These are phyloP conservation scores for Calycopis cecrops DNA, from an alignment of 1,140 invertebrate genomes.

Conservation along the genomic window DNA sequence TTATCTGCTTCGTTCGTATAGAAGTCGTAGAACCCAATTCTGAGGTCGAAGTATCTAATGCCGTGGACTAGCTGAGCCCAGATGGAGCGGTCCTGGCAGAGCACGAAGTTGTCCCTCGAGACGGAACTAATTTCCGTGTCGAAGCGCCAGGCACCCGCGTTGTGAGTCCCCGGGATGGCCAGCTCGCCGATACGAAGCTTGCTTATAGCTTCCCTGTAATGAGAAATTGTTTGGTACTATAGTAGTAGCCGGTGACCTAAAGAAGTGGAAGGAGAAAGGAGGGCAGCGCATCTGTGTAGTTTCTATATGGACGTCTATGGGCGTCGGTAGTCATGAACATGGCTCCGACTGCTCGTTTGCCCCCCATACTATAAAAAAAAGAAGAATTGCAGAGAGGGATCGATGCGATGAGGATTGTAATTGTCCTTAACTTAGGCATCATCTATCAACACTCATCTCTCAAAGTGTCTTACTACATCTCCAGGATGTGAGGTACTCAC, in stretches of 20 bases:
- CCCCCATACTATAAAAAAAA: too few relatives aligned
- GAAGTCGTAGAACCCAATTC: constrained; percentile 69
- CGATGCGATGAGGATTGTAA: too few relatives aligned
- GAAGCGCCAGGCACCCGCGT: constrained; percentile 67
- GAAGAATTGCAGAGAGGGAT: too few relatives aligned
- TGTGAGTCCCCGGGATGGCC: constrained; percentile 60
- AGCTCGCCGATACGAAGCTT: constrained; percentile 57
- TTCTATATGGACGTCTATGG: too few relatives aligned
- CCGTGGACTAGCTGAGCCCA: constrained; percentile 88
- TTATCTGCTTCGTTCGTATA: constrained; percentile 50
- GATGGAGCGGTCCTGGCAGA: constrained; percentile 83
- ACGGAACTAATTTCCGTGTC: constrained; percentile 50
- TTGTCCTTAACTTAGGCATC: too few relatives aligned
- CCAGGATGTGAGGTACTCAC: too few relatives aligned
- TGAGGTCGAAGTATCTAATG: constrained; percentile 87
- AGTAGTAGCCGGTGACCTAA: not conserved
- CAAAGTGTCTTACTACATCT: too few relatives aligned
- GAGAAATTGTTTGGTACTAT: not conserved
- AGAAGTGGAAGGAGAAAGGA: too few relatives aligned
- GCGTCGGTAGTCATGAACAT: too few relatives aligned
- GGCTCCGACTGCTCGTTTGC: too few relatives aligned
- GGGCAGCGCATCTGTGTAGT: too few relatives aligned
- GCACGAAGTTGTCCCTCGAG: constrained; percentile 54
- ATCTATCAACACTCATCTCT: too few relatives aligned
- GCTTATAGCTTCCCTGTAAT: constrained; percentile 49